These are phyloP conservation scores for Nesidiocoris tenuis DNA, from an alignment of 2,888 invertebrate genomes.

Conservation along the genomic window DNA sequence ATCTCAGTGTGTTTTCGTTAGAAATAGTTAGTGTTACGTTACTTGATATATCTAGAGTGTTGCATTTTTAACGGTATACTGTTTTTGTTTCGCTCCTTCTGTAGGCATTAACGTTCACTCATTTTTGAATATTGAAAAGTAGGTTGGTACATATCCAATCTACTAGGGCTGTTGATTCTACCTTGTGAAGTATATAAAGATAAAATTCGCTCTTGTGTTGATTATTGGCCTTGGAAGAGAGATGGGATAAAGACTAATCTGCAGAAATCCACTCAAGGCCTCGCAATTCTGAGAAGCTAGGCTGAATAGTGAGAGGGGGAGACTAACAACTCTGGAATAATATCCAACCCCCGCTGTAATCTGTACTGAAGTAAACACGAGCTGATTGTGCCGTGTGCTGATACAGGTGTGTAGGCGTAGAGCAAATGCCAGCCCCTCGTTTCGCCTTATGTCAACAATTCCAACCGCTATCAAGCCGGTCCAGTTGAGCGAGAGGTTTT, in stretches of 20 bases:
- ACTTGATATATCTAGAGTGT: too few relatives aligned
- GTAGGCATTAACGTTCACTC: too few relatives aligned
- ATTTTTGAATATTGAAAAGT: too few relatives aligned
- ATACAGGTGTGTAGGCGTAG: background rate
- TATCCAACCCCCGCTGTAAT: background rate
- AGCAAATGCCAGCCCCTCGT: background rate
- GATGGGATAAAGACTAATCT: background rate
- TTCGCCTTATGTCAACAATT: background rate
- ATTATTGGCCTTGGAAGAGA: background rate
- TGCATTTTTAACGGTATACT: too few relatives aligned
- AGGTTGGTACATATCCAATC: too few relatives aligned
- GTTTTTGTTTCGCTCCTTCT: too few relatives aligned
- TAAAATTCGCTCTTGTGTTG: background rate
- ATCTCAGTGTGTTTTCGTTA: too few relatives aligned
- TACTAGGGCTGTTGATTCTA: too few relatives aligned
- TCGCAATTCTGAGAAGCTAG: background rate
- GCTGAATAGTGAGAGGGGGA: too few relatives aligned
- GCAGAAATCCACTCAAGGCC: background rate
- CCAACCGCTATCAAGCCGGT: background rate
- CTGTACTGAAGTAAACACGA: background rate
- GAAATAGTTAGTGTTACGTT: too few relatives aligned
- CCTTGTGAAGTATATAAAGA: background rate
- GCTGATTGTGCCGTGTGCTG: background rate
- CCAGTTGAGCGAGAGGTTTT: background rate
- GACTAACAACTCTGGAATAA: background rate